Percentiles rank a stretch among this genome's conserved stretches.
phyloP scores from a whole-genome alignment of 2,888 invertebrate species.

The Drosophila engyochracea region DNA sequence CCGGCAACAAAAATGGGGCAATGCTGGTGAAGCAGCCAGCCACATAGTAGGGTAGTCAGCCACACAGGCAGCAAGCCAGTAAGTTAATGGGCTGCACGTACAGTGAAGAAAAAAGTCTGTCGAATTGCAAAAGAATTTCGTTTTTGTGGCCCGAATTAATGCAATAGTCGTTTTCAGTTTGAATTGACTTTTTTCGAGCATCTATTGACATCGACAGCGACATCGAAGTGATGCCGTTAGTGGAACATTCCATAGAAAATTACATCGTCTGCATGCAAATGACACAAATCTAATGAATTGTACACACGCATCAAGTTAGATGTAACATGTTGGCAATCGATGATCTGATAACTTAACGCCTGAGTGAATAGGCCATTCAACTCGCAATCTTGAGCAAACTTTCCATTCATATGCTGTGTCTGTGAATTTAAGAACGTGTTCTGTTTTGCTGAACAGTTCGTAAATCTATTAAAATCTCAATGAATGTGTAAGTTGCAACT shows the following conservation, averaged over 20 bases:
- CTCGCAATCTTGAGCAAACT: constrained; percentile 15
- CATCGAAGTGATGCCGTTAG: constrained; percentile 48
- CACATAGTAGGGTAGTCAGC: not conserved
- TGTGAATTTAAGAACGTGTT: constrained; percentile 3
- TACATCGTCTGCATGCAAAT: constrained; percentile 58
- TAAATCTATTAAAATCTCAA: not conserved
- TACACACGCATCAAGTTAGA: constrained; percentile 19
- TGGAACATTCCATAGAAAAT: constrained; percentile 44
- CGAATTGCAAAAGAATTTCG: constrained; percentile 36
- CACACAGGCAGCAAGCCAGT: constrained; percentile 13
- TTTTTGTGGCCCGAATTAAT: constrained; percentile 62
- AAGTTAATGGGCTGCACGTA: constrained; percentile 36
- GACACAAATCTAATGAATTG: constrained; percentile 48
- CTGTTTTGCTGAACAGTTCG: constrained; percentile 1
- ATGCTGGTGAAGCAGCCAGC: constrained; percentile 1
- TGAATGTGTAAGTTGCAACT: not conserved
- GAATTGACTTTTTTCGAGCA: constrained; percentile 64
- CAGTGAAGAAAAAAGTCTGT: constrained; percentile 28
- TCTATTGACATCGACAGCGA: constrained; percentile 34
- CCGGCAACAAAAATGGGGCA: constrained; percentile 42
- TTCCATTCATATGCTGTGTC: constrained; percentile 26
- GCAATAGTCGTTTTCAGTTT: constrained; percentile 59
- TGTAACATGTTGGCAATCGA: constrained; percentile 48
- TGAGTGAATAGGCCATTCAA: constrained; percentile 26
- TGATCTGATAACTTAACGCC: constrained; percentile 20